Evolutionary conservation across 35 echinoderm and acorn worm species (phyloP).

Genomic region (Eucidaris tribuloides): DNA sequence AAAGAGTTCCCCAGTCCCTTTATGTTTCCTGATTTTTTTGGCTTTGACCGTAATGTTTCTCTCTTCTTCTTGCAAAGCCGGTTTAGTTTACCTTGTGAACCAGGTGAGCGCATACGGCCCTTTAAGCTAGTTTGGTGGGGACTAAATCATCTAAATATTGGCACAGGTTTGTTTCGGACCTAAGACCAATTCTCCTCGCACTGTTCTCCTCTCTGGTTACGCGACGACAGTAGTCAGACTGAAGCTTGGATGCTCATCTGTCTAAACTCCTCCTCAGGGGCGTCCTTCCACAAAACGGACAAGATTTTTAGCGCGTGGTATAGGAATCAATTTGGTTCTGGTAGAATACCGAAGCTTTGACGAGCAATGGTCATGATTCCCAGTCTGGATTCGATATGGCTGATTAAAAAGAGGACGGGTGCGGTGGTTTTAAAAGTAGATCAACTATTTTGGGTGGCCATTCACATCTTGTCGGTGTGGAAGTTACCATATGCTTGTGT

Average conservation of each 20-base stretch:
- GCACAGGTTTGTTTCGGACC: background rate
- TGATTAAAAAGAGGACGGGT: background rate
- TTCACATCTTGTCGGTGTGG: background rate
- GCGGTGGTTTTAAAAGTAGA: background rate
- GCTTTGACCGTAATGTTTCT: no score
- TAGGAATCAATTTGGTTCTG: background rate
- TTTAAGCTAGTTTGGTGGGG: background rate
- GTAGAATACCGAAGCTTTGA: background rate
- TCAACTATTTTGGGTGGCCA: background rate
- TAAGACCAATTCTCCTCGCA: background rate
- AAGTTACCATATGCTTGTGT: background rate
- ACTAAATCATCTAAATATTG: background rate
- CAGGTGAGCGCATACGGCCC: no score
- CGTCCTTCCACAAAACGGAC: background rate
- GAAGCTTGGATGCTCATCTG: background rate
- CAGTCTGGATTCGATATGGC: background rate
- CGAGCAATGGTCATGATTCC: background rate
- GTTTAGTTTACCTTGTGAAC: no score
- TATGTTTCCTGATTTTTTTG: no score
- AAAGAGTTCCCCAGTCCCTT: no score
- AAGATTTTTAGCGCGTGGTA: background rate
- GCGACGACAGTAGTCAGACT: background rate
- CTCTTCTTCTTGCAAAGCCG: no score
- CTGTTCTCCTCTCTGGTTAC: background rate
- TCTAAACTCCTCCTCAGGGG: background rate